A percentile compares a stretch with the other conserved stretches of the same genome.
Evolutionary conservation across 2,113 vertebrate species (phyloP).

Genomic region (Melanotaenia duboulayi): DNA sequence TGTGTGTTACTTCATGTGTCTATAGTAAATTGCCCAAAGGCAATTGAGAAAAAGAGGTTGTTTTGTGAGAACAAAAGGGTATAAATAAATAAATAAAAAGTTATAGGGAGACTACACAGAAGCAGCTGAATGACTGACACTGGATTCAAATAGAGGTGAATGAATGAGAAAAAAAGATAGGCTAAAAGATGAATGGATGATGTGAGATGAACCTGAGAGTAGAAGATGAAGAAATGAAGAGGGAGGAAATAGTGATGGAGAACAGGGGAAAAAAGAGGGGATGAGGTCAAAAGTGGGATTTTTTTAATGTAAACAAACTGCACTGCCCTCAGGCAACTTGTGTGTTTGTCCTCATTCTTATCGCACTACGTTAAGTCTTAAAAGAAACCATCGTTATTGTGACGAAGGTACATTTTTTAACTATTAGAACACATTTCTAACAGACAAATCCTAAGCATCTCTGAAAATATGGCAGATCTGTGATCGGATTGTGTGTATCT

Average conservation of each 20-base stretch:
- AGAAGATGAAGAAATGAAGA: not conserved
- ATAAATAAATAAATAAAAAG: not conserved
- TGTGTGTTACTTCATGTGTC: conserved; percentile 38
- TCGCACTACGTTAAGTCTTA: conserved; percentile 30
- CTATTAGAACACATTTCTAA: too few relatives aligned
- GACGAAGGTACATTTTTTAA: not conserved
- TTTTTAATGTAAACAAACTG: conserved; percentile 57
- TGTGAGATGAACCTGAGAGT: not conserved
- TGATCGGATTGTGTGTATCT: not conserved
- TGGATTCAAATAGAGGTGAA: not conserved
- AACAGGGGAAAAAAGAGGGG: conserved; percentile 1
- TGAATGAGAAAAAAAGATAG: not conserved
- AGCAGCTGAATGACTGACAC: conserved; percentile 6
- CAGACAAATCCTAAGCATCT: too few relatives aligned
- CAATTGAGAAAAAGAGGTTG: conserved; percentile 33
- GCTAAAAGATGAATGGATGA: not conserved
- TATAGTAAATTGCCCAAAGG: conserved; percentile 20
- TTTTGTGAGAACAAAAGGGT: conserved; percentile 6
- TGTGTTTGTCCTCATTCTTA: conserved; percentile 30
- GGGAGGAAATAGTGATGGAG: not conserved
- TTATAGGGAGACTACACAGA: not conserved
- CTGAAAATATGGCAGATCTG: too few relatives aligned
- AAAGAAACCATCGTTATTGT: conserved; percentile 19
- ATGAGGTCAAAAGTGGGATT: conserved; percentile 31
- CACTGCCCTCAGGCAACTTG: conserved; percentile 36